Conservation (phyloP, 2,797 vertebrate genomes). For the Ctenopoma multispine region DNA sequence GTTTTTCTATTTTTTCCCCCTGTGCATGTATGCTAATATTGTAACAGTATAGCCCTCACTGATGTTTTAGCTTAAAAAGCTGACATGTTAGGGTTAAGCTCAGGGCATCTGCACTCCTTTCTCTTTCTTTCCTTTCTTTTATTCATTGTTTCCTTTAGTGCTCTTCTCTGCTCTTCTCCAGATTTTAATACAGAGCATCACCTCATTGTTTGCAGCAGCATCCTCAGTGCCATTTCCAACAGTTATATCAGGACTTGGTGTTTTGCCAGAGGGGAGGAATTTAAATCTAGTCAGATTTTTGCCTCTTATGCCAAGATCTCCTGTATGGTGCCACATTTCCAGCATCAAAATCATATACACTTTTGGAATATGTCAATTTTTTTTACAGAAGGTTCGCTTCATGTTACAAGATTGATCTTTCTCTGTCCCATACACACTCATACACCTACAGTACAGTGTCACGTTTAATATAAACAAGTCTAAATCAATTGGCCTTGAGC, state of each 20-base stretch:
- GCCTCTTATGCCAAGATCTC: constrained; percentile 12
- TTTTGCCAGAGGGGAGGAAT: constrained; percentile 35
- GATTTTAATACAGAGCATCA: constrained; percentile 13
- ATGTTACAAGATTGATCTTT: not conserved
- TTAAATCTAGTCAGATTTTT: constrained; percentile 25
- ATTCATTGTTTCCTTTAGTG: not conserved
- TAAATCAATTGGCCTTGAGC: constrained; percentile 15
- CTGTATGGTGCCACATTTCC: not conserved
- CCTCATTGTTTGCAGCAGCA: constrained; percentile 13
- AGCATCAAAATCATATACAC: not conserved
- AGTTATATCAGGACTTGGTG: constrained; percentile 9
- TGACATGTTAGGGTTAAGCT: not conserved
- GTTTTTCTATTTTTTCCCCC: not conserved
- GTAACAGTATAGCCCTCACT: not conserved
- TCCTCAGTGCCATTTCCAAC: not conserved
- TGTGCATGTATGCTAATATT: not conserved
- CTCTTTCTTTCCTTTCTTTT: not conserved
- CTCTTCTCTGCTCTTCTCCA: not conserved
- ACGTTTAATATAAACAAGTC: not conserved
- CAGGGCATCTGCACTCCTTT: not conserved
- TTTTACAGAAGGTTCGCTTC: no score
- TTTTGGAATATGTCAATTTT: not conserved
- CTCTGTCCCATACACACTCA: not conserved
- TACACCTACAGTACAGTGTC: not conserved
- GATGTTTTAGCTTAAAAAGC: not conserved